These are phyloP conservation scores for Nomada goodeniana DNA, from an alignment of 2,888 invertebrate genomes.

Conservation along the genomic window DNA sequence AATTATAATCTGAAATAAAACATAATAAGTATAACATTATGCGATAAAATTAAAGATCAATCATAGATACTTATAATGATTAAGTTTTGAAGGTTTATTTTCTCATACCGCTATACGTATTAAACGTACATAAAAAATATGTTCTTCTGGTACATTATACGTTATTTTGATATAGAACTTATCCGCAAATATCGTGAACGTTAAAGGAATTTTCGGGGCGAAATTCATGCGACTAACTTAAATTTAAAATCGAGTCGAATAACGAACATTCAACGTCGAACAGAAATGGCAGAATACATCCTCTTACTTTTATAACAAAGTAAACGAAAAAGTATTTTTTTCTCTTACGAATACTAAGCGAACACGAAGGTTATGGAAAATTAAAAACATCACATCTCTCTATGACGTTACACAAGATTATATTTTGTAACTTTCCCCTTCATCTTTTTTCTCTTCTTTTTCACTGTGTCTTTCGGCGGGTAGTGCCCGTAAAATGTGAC, in stretches of 20 bases:
- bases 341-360: neutral
- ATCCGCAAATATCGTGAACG: neutral
- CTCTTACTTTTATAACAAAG: neutral
- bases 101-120: conserved; percentile 27
- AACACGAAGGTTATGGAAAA: conserved; percentile 41
- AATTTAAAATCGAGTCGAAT: conserved; percentile 21
- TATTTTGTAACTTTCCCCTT: conserved; percentile 75
- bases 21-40: conserved; percentile 1
- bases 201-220: conserved; percentile 18
- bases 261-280: conserved; percentile 12
- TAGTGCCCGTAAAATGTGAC: conserved; percentile 63
- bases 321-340: neutral
- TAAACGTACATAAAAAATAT: conserved; percentile 47
- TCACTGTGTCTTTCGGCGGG: conserved; percentile 57
- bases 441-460: conserved; percentile 35
- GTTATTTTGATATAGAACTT: conserved; percentile 32
- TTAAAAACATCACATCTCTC: conserved; percentile 51
- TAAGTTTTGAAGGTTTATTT: conserved; percentile 36
- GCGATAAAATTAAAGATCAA: conserved; percentile 3
- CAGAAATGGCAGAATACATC: conserved; percentile 1
- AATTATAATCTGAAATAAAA: conserved; percentile 15
- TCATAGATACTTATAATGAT: conserved; percentile 5
- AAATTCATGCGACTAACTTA: conserved; percentile 10
- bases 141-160: conserved; percentile 12
- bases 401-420: conserved; percentile 78